These are phyloP conservation scores for Mycalesis mineus DNA, from an alignment of 2,888 invertebrate genomes.

Conservation along the genomic window DNA sequence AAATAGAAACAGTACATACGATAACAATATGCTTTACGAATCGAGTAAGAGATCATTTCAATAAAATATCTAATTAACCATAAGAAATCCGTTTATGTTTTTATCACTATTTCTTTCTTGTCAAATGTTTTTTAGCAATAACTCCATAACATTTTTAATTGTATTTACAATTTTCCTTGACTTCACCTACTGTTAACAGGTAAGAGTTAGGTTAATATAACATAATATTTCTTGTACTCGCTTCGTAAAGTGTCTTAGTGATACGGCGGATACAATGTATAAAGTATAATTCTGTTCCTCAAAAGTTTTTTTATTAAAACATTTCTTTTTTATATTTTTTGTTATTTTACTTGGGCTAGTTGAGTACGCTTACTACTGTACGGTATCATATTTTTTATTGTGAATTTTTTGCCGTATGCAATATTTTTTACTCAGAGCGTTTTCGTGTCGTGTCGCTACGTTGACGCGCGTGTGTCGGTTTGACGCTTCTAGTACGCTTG, in stretches of 20 bases:
- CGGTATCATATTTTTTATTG: slow-evolving; percentile 50
- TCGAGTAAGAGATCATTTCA: not conserved
- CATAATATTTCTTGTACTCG: not conserved
- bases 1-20: slow-evolving; percentile 11
- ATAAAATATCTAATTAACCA: too few relatives aligned
- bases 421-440: slow-evolving; percentile 43
- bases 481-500: not conserved
- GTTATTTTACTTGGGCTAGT: slow-evolving; percentile 59
- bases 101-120: too few relatives aligned
- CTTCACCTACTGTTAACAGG: too few relatives aligned
- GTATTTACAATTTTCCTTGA: too few relatives aligned
- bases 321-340: slow-evolving; percentile 50
- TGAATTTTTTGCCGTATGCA: slow-evolving; percentile 47
- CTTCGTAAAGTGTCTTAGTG: slow-evolving; percentile 9
- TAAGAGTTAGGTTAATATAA: too few relatives aligned
- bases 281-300: slow-evolving; percentile 55
- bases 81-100: too few relatives aligned
- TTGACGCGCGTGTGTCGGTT: not conserved
- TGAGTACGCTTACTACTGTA: slow-evolving; percentile 74
- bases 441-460: not conserved
- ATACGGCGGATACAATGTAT: slow-evolving; percentile 39
- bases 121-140: too few relatives aligned
- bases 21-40: not conserved
- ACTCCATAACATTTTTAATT: too few relatives aligned
- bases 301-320: slow-evolving; percentile 41